Evolutionary conservation across 1,140 invertebrate genomes (phyloP), one percentile per base, ranked within the genome.

Genomic region (Bombus soroeensis): DNA sequence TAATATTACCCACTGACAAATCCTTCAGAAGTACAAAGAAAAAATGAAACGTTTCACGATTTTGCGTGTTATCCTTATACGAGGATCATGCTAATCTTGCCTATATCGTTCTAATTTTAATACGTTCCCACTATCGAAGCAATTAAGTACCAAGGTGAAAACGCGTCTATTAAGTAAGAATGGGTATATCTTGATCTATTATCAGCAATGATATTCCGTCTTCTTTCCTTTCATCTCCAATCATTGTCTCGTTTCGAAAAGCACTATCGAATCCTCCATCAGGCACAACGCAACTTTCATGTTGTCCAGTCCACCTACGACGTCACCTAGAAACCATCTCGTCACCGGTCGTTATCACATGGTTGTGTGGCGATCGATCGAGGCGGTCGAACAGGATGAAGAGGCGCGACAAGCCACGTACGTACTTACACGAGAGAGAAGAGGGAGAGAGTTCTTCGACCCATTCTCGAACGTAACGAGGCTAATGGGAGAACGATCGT

Each of bases 401-500:
- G 66, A 57, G 43, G 12, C 25, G 39, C 66, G 32, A 70, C 43
- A 68, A 82, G 73, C 18, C n/a, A 22, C 18, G 47, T 53, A 37
- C 39, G 2, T 39, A 32, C 10, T 13, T 62, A 28, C 59, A 15
- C 10, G 22, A 66, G 39, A 57, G 71, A 70, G 70, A 28, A 70
- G 47, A 77, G 77, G 66, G 41, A 88, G 78, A 89, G 88, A 89
- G 87, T 86, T 88, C 88, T 71, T 86, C 87, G 79, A 88, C 87
- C 83, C 71, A 88, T 88, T 86, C 83, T 59, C 75, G 80, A 59
- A 78, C 43, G 70, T 86, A 88, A 89, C 87, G 83, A 88, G 87
- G 88, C 88, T 89, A 89, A 88, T 88, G 87, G 87, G 70, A 74
- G 83, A 88, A 89, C 81, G 88, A 89, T 89, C 87, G 83, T 71